Conservation (phyloP, 2,113 vertebrate species). For the Trogon melanurus region DNA sequence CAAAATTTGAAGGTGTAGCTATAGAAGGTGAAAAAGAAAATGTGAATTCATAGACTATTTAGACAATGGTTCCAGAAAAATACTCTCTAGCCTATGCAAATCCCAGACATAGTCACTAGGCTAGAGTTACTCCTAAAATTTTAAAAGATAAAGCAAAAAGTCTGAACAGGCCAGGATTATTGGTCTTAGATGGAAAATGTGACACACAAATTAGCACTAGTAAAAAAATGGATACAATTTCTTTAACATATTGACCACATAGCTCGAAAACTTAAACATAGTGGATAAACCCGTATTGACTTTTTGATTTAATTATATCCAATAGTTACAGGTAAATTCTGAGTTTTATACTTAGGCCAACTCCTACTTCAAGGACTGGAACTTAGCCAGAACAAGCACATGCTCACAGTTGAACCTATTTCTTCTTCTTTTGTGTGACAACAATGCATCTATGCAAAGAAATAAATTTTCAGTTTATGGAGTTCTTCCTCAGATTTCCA, state of each 20-base stretch:
- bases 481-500: neutral
- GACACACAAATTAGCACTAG: neutral
- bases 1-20: neutral
- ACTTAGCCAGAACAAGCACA: neutral
- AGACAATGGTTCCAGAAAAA: neutral
- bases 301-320: neutral
- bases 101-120: neutral
- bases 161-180: neutral
- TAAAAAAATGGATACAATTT: neutral
- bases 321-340: neutral
- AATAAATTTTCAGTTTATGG: neutral
- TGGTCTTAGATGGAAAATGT: neutral
- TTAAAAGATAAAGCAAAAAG: neutral
- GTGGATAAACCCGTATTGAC: neutral
- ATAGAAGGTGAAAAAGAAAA: neutral
- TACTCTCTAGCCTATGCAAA: neutral
- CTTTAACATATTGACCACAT: neutral
- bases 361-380: neutral
- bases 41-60: neutral
- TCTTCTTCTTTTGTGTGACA: neutral
- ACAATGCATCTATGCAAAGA: neutral
- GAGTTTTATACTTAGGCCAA: neutral
- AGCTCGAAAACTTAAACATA: neutral
- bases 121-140: neutral
- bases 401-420: neutral